These are phyloP conservation scores for Rhabditophanes sp. DNA, from an alignment of 2,888 invertebrate species.

Conservation along the genomic window DNA sequence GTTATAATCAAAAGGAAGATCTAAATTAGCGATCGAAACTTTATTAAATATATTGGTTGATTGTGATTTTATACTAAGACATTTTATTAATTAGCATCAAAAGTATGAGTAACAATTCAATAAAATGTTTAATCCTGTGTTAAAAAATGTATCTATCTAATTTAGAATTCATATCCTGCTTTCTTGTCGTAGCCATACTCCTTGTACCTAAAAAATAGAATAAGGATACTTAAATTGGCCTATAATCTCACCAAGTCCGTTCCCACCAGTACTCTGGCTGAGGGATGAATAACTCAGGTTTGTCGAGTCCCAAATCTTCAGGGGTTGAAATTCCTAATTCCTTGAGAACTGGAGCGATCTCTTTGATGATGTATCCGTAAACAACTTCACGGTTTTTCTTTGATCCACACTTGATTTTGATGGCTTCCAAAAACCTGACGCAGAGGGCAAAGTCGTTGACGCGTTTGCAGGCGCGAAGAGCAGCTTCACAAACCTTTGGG, in stretches of 20 bases:
- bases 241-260: conserved; percentile 26
- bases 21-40: too few species aligned
- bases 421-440: conserved; percentile 74
- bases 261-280: conserved; percentile 52
- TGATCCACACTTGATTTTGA: conserved; percentile 62
- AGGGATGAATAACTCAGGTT: conserved; percentile 75
- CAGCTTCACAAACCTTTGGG: conserved; percentile 42
- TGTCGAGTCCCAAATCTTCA: conserved; percentile 87
- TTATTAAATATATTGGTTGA: too few species aligned
- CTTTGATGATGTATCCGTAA: conserved; percentile 47
- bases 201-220: conserved; percentile 24
- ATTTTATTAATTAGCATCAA: too few species aligned
- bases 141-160: too few species aligned
- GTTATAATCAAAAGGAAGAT: too few species aligned
- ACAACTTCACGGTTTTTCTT: conserved; percentile 48
- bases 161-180: conserved; percentile 27
- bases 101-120: too few species aligned
- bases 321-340: conserved; percentile 83
- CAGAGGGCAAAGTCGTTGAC: conserved; percentile 84
- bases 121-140: too few species aligned
- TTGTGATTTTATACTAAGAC: too few species aligned
- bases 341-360: conserved; percentile 61
- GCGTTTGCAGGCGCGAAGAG: conserved; percentile 62
- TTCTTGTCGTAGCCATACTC: conserved; percentile 41
- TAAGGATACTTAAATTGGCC: conserved; percentile 1